Evolutionary conservation across 2,888 invertebrate genomes (phyloP).

Genomic region (Latheticus oryzae): DNA sequence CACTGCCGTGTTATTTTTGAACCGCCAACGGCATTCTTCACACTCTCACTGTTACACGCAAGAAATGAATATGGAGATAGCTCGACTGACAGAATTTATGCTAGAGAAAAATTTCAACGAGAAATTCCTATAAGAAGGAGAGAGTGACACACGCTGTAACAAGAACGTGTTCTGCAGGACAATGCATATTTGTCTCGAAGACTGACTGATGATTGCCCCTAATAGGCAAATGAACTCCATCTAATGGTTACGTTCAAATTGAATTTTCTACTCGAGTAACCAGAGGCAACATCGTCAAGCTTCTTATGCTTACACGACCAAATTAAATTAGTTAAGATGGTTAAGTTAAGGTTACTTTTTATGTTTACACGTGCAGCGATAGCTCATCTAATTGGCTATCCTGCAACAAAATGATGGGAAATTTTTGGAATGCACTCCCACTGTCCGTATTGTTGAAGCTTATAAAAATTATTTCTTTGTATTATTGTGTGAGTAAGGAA

Average conservation of each 20-base stretch:
- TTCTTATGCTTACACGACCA: conserved; percentile 37
- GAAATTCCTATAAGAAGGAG: conserved; percentile 13
- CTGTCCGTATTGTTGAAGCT: too few species aligned
- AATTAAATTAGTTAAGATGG: conserved; percentile 27
- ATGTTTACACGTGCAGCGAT: too few species aligned
- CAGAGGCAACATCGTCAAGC: conserved; percentile 54
- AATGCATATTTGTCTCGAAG: conserved; percentile 42
- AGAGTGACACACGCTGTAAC: conserved; percentile 23
- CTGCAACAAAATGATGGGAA: background rate
- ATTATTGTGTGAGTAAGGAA: background rate
- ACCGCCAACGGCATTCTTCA: conserved; percentile 21
- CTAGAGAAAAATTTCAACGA: too few species aligned
- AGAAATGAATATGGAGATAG: background rate
- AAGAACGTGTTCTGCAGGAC: conserved; percentile 44
- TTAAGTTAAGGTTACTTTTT: too few species aligned
- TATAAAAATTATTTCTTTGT: too few species aligned
- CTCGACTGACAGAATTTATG: conserved; percentile 6
- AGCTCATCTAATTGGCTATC: too few species aligned
- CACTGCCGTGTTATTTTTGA: conserved; percentile 34
- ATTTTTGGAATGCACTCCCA: too few species aligned
- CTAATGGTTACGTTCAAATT: conserved; percentile 59
- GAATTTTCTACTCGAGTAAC: conserved; percentile 61
- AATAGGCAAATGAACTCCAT: conserved; percentile 59
- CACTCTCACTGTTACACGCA: conserved; percentile 22
- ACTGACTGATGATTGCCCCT: conserved; percentile 52